Base-by-base conservation (phyloP, 2,113 vertebrate species). In the Rattus rattus region DNA sequence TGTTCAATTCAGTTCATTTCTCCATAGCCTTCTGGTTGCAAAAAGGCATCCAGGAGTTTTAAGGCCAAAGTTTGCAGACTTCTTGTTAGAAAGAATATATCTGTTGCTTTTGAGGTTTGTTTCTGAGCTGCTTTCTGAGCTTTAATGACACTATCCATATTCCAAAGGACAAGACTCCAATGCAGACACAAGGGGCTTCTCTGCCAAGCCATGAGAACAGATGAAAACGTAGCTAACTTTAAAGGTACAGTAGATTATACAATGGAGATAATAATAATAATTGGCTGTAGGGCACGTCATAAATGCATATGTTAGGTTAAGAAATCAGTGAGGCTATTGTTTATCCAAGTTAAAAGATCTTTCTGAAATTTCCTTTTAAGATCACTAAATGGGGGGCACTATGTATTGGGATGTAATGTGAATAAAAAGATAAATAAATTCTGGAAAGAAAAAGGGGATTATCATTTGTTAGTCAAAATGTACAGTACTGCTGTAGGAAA, bases 181-280 rank as follows among this genome's bases (percentile, higher is more conserved):
- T 47, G 90, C 20, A 90, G 70, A 52, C 0, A 47, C 43, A 94
- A 85, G 33, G 5, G 43, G 54, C 49, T 75, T 94, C 63, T 79
- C 43, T 59, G 54, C 47, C 88, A 94, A 93, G 24, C 54, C 80
- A 88, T 7, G 30, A 95, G 26, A 92, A 77, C 90, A 92, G 89
- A 93, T 39, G n/a, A 70, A 54, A n/a, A 87, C 83, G 9, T 47
- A 61, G n/a, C 20, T 75, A 12, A 89, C 39, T 90, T 92, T 86
- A 92, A 88, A 92, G 47, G 84, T 67, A 94, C 22, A 52, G 65
- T 95, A 73, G 80, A 90, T n/a, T 76, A 94, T 39, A 39, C 77
- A 88, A 80, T 1, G 76, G 43, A 91, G 65, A 65, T 24, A 92
- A 73, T 54, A 22, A 65, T 24, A 92, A 73, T 54, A 22, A 52